Evolutionary conservation across 35 echinoderm and acorn worm species (phyloP), one percentile per base, ranked within the genome.

Genomic region (Amphiura filiformis): DNA sequence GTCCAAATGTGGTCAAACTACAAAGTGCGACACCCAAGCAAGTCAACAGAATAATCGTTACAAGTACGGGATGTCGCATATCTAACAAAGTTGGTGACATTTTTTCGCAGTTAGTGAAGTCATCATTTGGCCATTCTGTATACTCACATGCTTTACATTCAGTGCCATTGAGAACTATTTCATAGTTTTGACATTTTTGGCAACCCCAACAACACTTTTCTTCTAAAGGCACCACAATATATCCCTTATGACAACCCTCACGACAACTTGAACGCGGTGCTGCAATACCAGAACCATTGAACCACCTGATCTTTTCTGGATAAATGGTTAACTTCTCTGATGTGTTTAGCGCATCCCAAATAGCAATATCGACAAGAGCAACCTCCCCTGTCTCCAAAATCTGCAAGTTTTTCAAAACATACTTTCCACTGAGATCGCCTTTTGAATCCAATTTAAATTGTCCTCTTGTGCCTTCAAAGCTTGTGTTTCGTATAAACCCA

Each of bases 201-300:
- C 85, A 87, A 1, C 44, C 76, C 85, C 37, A 78, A 39, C 85
- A 87, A 38, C 85, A 87, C 85, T 22, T 38, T 22, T 34, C 7
- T 30, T n/a, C 32, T 37, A 37, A 18, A 0, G 64, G 64, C 26
- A 76, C 75, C 0, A 39, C 31, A 33, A 77, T 37, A 23, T 12
- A 47, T 33, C 85, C 85, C 36, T 26, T 4, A 7, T 26, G 1
- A 41, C 85, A 87, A 11, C 7, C 61, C 35, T 78, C 30, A 42
- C 37, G 37, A 78, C 85, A 87, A 32, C 13, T 20, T 12, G 85
- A 87, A 11, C 13, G 34, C 12, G 85, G 85, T 1, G 75, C 18
- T 32, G 14, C 36, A 64, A 32, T 38, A 44, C 23, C 31, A 41
- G 37, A 22, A 17, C 34, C 37, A 26, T 4, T 18, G 0, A 4